phyloP scores from a whole-genome alignment of 2,113 vertebrate genomes.

The Cyprinodon tularosa region DNA sequence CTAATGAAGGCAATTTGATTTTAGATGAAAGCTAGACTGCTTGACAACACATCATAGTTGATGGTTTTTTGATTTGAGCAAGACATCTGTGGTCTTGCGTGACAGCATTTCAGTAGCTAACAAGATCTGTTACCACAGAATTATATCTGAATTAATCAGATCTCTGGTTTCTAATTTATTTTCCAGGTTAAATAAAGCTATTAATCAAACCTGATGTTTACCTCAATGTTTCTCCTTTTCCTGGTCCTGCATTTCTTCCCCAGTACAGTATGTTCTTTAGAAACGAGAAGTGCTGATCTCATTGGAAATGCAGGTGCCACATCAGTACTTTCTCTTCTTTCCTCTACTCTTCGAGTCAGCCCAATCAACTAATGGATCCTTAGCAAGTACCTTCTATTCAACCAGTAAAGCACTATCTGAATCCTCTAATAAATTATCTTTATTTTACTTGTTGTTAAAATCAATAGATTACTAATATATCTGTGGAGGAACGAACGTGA shows the following conservation, averaged over 20 bases:
- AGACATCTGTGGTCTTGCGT: neutral
- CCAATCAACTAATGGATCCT: constrained; percentile 24
- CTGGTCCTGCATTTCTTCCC: constrained; percentile 2
- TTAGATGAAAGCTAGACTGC: constrained; percentile 7
- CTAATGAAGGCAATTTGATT: constrained; percentile 23
- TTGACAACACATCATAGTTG: constrained; percentile 9
- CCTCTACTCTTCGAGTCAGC: constrained; percentile 12
- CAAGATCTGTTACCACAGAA: constrained; percentile 10
- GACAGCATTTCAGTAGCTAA: constrained; percentile 15
- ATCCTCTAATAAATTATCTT: constrained; percentile 5
- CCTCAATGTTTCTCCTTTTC: constrained; percentile 1
- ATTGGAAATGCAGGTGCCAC: constrained; percentile 26
- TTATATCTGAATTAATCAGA: constrained; percentile 9
- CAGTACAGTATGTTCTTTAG: neutral
- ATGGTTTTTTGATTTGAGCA: constrained; percentile 6
- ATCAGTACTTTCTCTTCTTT: constrained; percentile 21
- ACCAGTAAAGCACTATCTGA: constrained; percentile 18
- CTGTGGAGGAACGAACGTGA: neutral
- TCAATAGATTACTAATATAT: neutral
- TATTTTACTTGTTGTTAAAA: neutral
- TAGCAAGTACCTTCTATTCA: constrained; percentile 6
- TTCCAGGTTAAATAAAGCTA: constrained; percentile 1
- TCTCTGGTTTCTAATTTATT: constrained; percentile 5
- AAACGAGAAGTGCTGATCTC: constrained; percentile 10
- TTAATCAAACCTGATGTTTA: constrained; percentile 19